Conservation (phyloP, 2,113 vertebrate species). For the Xenus cinereus region DNA sequence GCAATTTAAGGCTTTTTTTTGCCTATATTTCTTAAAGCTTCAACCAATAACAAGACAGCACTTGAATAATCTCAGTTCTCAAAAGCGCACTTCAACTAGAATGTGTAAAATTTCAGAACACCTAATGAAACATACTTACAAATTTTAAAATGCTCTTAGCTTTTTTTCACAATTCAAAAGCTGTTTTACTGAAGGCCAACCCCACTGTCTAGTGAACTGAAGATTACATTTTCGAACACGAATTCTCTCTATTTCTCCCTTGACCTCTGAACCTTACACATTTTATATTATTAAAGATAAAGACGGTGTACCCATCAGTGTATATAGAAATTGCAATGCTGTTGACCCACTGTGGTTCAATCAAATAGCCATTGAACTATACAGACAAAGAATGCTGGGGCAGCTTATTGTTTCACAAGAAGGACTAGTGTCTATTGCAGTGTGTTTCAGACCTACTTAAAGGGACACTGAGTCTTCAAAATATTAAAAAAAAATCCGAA, state of each 20-base stretch:
- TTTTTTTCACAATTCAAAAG: not conserved
- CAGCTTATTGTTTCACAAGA: not conserved
- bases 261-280: not conserved
- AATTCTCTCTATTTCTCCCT: not conserved
- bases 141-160: not conserved
- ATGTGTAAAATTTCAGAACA: not conserved
- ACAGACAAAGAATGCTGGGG: not conserved
- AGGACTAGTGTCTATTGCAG: not conserved
- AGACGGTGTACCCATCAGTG: not conserved
- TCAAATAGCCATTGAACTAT: not conserved
- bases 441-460: not conserved
- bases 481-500: not conserved
- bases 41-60: not conserved
- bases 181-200: not conserved
- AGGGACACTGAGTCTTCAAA: not conserved
- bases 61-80: not conserved
- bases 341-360: not conserved
- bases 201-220: not conserved
- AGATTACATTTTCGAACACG: not conserved
- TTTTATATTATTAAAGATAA: not conserved
- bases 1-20: not conserved
- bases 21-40: not conserved
- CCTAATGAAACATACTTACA: not conserved
- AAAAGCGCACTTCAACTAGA: not conserved
- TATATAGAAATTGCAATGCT: not conserved